A percentile compares a stretch with the other conserved stretches of the same genome.
These are phyloP conservation scores for Henricia sp. DNA, from an alignment of 53 echinoderm and acorn worm species.

Conservation along the genomic window DNA sequence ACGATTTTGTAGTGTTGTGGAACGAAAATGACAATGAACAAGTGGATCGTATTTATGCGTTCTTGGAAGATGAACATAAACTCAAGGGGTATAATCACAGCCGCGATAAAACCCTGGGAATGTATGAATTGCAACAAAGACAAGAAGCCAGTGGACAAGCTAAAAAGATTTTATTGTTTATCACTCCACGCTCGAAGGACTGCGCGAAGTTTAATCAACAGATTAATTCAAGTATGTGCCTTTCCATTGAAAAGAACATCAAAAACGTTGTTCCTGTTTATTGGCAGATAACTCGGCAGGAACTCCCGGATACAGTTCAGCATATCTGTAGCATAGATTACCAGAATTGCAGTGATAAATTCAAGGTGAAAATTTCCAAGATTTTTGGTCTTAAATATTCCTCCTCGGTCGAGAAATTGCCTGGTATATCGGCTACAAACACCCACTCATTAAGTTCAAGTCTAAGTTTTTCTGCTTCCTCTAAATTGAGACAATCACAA, in stretches of 20 bases:
- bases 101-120: conserved; percentile 54
- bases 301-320: background rate
- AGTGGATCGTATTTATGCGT: conserved; percentile 17
- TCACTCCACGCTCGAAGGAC: conserved; percentile 23
- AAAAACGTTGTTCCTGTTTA: conserved; percentile 53
- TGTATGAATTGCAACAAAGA: conserved; percentile 7
- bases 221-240: conserved; percentile 11
- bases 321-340: background rate
- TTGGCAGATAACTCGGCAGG: background rate
- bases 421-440: background rate
- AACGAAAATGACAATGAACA: background rate
- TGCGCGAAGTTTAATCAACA: conserved; percentile 16
- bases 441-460: background rate
- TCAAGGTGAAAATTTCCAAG: background rate
- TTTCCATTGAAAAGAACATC: conserved; percentile 1
- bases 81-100: conserved; percentile 32
- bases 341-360: background rate
- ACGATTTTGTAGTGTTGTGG: conserved; percentile 51
- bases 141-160: background rate
- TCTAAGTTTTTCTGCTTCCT: background rate
- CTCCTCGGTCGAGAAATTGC: background rate
- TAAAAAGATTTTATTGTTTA: conserved; percentile 38
- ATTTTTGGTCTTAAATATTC: background rate
- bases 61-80: conserved; percentile 38
- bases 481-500: background rate